Percentiles rank a stretch among this genome's conserved stretches.
Evolutionary conservation across 1,140 invertebrate species (phyloP).

Genomic region (Hylyphantes graminicola): DNA sequence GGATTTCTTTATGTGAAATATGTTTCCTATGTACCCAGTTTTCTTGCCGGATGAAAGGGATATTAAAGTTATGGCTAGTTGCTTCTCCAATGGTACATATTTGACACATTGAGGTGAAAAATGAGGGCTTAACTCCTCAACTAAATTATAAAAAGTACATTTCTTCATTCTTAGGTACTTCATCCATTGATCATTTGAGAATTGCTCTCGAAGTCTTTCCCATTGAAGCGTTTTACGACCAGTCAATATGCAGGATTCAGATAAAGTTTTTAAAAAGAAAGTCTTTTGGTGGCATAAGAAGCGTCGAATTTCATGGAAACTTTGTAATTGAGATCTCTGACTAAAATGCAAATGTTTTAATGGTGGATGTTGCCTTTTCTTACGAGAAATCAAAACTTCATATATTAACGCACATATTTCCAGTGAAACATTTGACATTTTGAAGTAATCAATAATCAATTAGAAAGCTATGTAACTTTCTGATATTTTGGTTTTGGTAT

Average conservation of each 20-base stretch:
- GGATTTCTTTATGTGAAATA: constrained; percentile 14
- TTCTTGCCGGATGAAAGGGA: constrained; percentile 34
- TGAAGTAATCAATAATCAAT: neutral
- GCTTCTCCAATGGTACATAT: constrained; percentile 15
- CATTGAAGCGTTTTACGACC: neutral
- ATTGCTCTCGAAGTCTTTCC: neutral
- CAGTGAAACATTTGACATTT: neutral
- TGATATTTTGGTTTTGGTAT: no score
- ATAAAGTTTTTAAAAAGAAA: constrained; percentile 13
- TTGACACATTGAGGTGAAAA: neutral
- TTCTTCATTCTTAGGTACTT: constrained; percentile 37
- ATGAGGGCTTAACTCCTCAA: neutral
- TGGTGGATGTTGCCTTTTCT: neutral
- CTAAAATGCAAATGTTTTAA: neutral
- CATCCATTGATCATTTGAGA: constrained; percentile 16
- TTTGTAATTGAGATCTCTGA: neutral
- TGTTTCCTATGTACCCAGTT: constrained; percentile 5
- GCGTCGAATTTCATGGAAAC: neutral
- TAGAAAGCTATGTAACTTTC: neutral
- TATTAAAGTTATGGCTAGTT: constrained; percentile 25
- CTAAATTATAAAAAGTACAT: constrained; percentile 19
- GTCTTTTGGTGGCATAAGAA: neutral
- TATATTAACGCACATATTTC: neutral
- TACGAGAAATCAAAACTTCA: constrained; percentile 7
- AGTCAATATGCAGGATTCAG: neutral